Percentiles rank a stretch among this genome's conserved stretches.
Conservation (phyloP, 2,797 vertebrate genomes). For the Schizothorax lantsangensis region DNA sequence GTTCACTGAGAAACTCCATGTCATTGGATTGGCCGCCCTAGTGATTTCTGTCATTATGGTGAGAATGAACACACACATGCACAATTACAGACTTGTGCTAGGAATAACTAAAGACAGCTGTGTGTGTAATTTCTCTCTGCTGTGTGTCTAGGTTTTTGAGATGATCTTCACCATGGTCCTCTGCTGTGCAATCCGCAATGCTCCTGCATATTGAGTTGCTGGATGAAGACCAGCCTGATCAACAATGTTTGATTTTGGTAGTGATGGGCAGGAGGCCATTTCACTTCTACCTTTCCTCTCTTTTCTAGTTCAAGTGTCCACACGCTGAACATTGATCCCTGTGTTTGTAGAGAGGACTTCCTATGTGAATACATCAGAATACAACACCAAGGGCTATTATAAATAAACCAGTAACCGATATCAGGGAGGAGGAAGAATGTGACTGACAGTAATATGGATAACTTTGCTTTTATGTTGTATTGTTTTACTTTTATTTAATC, state of each 20-base stretch:
- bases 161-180: conserved; percentile 63
- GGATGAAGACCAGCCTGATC: neutral
- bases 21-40: conserved; percentile 55
- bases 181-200: conserved; percentile 59
- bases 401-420: conserved; percentile 5
- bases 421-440: conserved; percentile 35
- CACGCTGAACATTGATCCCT: conserved; percentile 6
- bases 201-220: conserved; percentile 50
- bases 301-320: conserved; percentile 19
- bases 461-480: neutral
- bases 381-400: conserved; percentile 8
- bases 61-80: conserved; percentile 8
- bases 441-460: conserved; percentile 22
- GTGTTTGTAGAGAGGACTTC: conserved; percentile 15
- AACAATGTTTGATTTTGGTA: conserved; percentile 9
- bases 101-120: neutral
- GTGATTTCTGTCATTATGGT: conserved; percentile 57
- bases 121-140: neutral
- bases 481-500: conserved; percentile 43
- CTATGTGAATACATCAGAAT: neutral
- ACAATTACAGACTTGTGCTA: conserved; percentile 22
- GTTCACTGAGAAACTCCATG: conserved; percentile 57
- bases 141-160: conserved; percentile 52
- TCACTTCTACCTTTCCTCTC: conserved; percentile 26
- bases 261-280: neutral